Evolutionary conservation across 2,797 vertebrate species (phyloP), one percentile per base, ranked within the genome.

Genomic region (Lagodon rhomboides): DNA sequence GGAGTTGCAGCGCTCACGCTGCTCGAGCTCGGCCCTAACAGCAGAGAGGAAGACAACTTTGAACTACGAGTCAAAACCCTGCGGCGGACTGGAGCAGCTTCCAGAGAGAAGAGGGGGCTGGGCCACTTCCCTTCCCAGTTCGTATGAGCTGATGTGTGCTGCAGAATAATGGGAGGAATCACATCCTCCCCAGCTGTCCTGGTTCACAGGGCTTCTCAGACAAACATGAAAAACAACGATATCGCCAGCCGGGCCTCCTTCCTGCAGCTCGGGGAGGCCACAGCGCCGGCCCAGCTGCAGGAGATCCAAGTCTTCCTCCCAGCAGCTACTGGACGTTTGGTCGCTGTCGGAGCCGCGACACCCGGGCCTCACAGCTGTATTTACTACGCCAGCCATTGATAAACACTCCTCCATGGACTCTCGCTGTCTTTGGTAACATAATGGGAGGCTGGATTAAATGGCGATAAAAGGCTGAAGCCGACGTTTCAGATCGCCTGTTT

Each of bases 181-280:
- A 75, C 83, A 76, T 75, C 87, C 87, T 88, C 74, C 75, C 65
- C 89, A 89, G 90, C 89, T 93, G 90, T 86, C 81, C 79, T 77
- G 70, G 75, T 91, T 90, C 85, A 80, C 83, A 90, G 65, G 68
- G 82, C 87, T 87, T 84, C 84, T 90, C 91, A 92, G 91, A 92
- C 89, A 87, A 89, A 91, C 80, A 87, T 49, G 85, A 93, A 91
- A 92, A 93, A 94, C 86, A 92, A 84, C 82, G 66, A 92, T 89
- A 87, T 85, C 53, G 46, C 73, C 64, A 66, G 77, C 83, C 77
- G 72, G 84, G 82, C 77, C 70, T 88, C 82, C 86, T 94, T 94
- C 92, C 93, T 95, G 91, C 82, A 73, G 89, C 89, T 84, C 61
- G 16, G 50, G 34, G 70, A 58, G 77, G 73, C 80, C 73, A 64